A percentile compares a stretch with the other conserved stretches of the same genome.
These are phyloP conservation scores for Lasioglossum zephyrum DNA, from an alignment of 2,888 invertebrate species.

Conservation along the genomic window DNA sequence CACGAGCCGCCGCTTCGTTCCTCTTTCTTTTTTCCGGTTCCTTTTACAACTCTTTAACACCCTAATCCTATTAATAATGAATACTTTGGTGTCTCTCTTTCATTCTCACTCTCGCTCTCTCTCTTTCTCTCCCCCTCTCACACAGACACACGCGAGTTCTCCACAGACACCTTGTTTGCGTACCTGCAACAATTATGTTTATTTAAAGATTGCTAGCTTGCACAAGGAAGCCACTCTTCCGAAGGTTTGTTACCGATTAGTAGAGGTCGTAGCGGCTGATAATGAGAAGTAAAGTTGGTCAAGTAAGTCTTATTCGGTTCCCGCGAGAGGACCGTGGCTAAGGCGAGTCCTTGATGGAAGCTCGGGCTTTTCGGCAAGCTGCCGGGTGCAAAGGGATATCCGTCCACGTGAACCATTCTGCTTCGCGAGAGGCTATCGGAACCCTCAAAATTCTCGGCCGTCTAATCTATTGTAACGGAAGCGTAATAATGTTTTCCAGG, in stretches of 20 bases:
- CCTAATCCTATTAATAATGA: neutral
- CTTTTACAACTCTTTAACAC: neutral
- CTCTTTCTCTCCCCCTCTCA: neutral
- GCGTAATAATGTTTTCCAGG: neutral
- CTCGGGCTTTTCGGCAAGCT: constrained; percentile 95
- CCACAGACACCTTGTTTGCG: constrained; percentile 1
- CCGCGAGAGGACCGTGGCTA: constrained; percentile 87
- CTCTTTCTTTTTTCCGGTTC: neutral
- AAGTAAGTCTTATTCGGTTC: constrained; percentile 75
- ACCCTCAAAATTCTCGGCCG: constrained; percentile 9
- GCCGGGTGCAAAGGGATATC: constrained; percentile 79
- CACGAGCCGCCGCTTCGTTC: neutral
- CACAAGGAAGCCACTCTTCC: neutral
- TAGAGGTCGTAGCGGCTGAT: constrained; percentile 80
- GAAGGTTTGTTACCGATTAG: constrained; percentile 78
- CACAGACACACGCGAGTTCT: neutral
- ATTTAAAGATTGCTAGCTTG: neutral
- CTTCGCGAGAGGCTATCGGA: neutral
- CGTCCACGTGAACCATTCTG: constrained; percentile 82
- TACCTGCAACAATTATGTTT: constrained; percentile 7
- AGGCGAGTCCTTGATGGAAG: constrained; percentile 94
- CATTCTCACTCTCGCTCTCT: neutral
- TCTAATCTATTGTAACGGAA: constrained; percentile 21
- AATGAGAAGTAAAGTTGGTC: constrained; percentile 77
- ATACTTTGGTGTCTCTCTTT: neutral